Evolutionary conservation across 1,140 invertebrate species (phyloP).

Genomic region (Hesperophylax magnus): DNA sequence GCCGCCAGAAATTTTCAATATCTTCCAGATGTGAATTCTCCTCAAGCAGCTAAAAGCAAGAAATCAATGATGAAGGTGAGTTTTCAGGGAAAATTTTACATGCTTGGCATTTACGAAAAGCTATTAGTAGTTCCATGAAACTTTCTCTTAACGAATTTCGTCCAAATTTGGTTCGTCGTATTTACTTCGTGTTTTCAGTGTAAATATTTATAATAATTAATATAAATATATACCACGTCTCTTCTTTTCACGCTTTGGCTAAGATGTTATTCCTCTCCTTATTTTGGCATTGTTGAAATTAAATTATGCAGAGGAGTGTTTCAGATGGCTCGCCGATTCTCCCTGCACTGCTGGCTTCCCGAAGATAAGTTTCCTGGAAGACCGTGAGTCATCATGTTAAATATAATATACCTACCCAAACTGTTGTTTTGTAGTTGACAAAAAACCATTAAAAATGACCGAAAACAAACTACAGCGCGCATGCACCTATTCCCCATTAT

Average conservation of each 20-base stretch:
- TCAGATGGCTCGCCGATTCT: slow-evolving; percentile 69
- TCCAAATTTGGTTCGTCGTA: no score
- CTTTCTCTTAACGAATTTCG: no score
- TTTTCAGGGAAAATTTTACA: slow-evolving; percentile 4
- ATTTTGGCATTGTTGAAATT: slow-evolving; percentile 37
- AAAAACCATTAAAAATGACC: no score
- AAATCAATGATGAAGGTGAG: slow-evolving; percentile 50
- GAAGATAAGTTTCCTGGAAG: slow-evolving; percentile 62
- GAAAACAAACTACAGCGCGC: no score
- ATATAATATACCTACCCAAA: background rate
- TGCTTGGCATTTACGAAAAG: background rate
- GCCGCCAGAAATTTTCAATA: slow-evolving; percentile 52
- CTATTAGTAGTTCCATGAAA: no score
- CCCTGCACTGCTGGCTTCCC: slow-evolving; percentile 69
- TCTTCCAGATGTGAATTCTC: slow-evolving; percentile 53
- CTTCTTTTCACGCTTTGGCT: no score
- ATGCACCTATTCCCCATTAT: no score
- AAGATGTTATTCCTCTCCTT: no score
- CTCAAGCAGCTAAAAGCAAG: slow-evolving; percentile 44
- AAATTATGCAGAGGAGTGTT: slow-evolving; percentile 67
- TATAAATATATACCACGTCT: no score
- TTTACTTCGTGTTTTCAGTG: no score
- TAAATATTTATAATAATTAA: no score
- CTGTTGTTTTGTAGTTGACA: no score
- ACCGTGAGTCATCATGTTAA: slow-evolving; percentile 58